Evolutionary conservation across 2,888 invertebrate genomes (phyloP), one percentile per base, ranked within the genome.

Genomic region (Sycophila texana): DNA sequence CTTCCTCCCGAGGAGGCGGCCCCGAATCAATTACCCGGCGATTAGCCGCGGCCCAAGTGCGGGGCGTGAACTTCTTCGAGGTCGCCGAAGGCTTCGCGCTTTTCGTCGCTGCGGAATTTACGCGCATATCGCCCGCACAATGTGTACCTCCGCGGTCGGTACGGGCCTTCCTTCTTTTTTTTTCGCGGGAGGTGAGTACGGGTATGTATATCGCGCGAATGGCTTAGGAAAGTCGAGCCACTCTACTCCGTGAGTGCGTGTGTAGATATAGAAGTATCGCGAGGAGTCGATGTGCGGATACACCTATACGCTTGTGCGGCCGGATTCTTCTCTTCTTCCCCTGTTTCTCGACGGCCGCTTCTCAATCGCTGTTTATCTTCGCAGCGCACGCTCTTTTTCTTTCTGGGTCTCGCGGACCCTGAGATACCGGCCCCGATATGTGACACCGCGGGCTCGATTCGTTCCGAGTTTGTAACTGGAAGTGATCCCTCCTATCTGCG

Each of bases 11-110:
- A 67, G 66, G 26, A 63, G 71, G 61, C 78, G 73, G 61, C 47
- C 61, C 26, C 49, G 78, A 67, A 68, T 73, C 78, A 66, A 78
- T 78, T 78, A 78, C 22, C 14, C 61, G 61, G 57, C 61, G 63
- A 76, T 76, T 70, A 76, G 76, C 63, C 68, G n/a, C 57, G 26
- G 22, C 22, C 26, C 53, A 22, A 58, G 53, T 51, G 60, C 74
- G n/a, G n/a, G 53, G 16, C 18, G 5, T 10, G 65, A 58, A 20
- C 12, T 4, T n/a, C 58, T 1, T 18, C 18, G n/a, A 10, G n/a
- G 10, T 18, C 18, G n/a, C n/a, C n/a, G n/a, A n/a, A n/a, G n/a
- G n/a, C n/a, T n/a, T 13, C 57, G 20, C 12, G 53, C 53, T 53
- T n/a, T 53, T 22, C n/a, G 20, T 12, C 26, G 30, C 30, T 4